Evolutionary conservation across 1,140 invertebrate genomes (phyloP), one percentile per base, ranked within the genome.

Genomic region (Drosophila lini): DNA sequence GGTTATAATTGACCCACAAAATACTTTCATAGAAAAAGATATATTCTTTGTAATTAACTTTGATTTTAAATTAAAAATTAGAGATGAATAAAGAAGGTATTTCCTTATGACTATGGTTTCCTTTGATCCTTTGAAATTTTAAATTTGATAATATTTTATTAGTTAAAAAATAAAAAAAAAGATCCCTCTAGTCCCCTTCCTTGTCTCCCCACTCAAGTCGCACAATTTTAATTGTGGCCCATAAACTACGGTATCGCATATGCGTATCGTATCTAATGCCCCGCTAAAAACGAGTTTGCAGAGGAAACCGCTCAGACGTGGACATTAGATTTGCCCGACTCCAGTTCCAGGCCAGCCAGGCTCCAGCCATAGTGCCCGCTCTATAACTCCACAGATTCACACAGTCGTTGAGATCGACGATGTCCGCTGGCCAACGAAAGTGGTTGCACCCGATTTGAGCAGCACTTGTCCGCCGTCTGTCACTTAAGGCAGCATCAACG

Each of bases 241-340:
- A 86, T 86, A 88, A 88, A 88, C 63, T 76, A 86, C 68, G 38
- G 74, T 85, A 81, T 80, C 81, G 81, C 78, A 44, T 75, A 81
- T 78, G 74, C 74, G 69, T 86, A 86, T 88, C 83, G 79, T 67
- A 88, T 86, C 79, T 86, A 88, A 82, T 88, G 80, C 76, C 57
- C 64, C 62, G 59, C 52, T 50, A 38, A 77, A 77, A 86, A 86
- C 84, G 61, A 58, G 83, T 83, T 88, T 71, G 68, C 84, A 80
- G 67, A 89, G 83, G 83, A 88, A 88, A 68, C 62, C 50, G 80
- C 69, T 44, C 83, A 88, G 83, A 88, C 83, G 36, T 67, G 60
- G 74, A 89, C 77, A 76, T 82, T 86, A 88, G 83, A 82, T 81
- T 77, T 80, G 78, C 32, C 58, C 63, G 58, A 80, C 58, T 74